Base-by-base conservation (phyloP, 1,140 invertebrate species). In the Lordiphosa stackelbergi region DNA sequence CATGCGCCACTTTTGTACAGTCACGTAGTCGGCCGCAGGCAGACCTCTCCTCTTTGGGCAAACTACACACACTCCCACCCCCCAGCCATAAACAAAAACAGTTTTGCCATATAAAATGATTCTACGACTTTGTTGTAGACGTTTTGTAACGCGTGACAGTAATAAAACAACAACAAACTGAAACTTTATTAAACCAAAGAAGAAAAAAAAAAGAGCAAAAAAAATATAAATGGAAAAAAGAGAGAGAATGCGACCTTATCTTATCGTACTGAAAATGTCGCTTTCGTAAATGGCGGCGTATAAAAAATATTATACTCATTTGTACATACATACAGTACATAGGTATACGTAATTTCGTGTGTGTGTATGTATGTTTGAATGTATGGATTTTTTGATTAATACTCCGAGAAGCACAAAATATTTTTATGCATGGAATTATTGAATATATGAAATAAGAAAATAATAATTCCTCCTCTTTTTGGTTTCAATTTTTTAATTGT, bases 201-300 rank as follows among this genome's bases (percentile, higher is more conserved):
- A 31, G 56, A 64, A 81, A 60, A 36, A 36, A 71, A 75, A 60
- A 69, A 83, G 66, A 77, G 64, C 58, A 64, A 64, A 75, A 75
- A 62, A 53, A 60, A 69, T 16, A 79, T 73, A 69, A 75, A 69
- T 59, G 52, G 31, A 9, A 22, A 28, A 24, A 28, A 8, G 24
- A 45, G 52, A 69, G 46, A 52, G 38, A 16, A 69, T 63, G 38
- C 55, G 43, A 38, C 52, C 40, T 83, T 79, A 79, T 79, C 75
- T 79, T 72, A 79, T 79, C 75, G 54, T 11, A 36, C 34, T 46
- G 73, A 57, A 69, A 71, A 83, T 79, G 75, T 79, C 59, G 75
- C 72, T 77, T 79, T 79, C 66, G 49, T 79, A 79, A 79, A 83
- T 83, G 68, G 72, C 64, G 77, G 66, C 63, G 59, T 61, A 79